phyloP scores from a whole-genome alignment of 1,140 invertebrate species.

The Phthorimaea operculella region DNA sequence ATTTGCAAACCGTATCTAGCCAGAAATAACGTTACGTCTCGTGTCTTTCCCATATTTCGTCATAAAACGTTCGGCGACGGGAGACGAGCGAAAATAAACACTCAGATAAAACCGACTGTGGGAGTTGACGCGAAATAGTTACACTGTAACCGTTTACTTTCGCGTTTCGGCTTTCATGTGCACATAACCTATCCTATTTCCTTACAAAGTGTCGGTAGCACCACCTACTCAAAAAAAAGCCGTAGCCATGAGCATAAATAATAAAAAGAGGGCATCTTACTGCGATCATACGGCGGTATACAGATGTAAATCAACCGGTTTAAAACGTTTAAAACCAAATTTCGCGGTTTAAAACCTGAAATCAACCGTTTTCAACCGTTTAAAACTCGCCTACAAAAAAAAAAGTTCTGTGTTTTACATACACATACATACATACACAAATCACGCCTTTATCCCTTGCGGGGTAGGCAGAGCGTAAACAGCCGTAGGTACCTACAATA shows the following conservation, averaged over 20 bases:
- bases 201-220: constrained; percentile 1
- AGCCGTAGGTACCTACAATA: too few relatives aligned
- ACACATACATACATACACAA: too few relatives aligned
- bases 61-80: background rate
- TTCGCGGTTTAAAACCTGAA: too few relatives aligned
- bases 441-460: too few relatives aligned
- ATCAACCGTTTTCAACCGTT: too few relatives aligned
- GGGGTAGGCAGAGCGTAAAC: too few relatives aligned
- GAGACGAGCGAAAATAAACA: constrained; percentile 1
- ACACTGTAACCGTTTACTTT: background rate
- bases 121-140: background rate
- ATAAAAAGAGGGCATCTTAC: constrained; percentile 21
- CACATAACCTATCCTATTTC: background rate
- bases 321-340: too few relatives aligned
- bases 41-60: background rate
- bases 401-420: too few relatives aligned
- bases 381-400: too few relatives aligned
- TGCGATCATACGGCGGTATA: constrained; percentile 16
- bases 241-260: constrained; percentile 9
- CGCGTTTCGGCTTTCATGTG: background rate
- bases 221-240: constrained; percentile 7
- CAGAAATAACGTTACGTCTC: background rate
- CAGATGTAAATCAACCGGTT: too few relatives aligned
- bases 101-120: background rate
- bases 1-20: background rate